phyloP scores from a whole-genome alignment of 2,888 invertebrate species.

The Encarsia formosa region DNA sequence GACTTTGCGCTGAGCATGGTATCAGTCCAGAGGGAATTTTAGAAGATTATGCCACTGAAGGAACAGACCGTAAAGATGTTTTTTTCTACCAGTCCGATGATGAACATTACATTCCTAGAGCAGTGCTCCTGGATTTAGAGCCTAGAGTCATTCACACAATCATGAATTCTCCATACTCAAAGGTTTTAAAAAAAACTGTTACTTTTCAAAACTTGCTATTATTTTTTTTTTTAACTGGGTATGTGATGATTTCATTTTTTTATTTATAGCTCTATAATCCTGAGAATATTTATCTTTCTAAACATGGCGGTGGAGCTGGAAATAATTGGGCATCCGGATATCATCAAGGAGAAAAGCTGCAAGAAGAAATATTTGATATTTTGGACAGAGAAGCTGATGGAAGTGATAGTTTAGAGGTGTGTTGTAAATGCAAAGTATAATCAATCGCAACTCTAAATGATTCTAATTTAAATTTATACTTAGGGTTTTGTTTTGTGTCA shows the following conservation, averaged over 20 bases:
- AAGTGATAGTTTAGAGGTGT: constrained; percentile 91
- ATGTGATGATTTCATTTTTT: no score
- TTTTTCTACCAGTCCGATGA: constrained; percentile 99
- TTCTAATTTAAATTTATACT: constrained; percentile 16
- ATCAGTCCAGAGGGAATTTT: constrained; percentile 94
- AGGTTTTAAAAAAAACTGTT: constrained; percentile 55
- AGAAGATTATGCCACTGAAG: constrained; percentile 89
- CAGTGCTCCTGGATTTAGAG: constrained; percentile 92
- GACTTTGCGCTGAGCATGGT: constrained; percentile 94
- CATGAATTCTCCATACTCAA: constrained; percentile 89
- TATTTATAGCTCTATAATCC: constrained; percentile 84
- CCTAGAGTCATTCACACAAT: constrained; percentile 96
- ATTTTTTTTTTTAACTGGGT: no score
- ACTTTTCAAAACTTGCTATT: not conserved
- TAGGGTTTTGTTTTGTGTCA: constrained; percentile 97
- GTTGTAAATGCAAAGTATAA: constrained; percentile 1
- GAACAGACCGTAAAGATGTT: constrained; percentile 94
- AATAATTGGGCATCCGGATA: constrained; percentile 99
- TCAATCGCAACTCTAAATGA: not conserved
- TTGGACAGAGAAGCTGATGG: constrained; percentile 98
- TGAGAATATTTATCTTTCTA: constrained; percentile 93
- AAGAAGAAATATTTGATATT: constrained; percentile 97
- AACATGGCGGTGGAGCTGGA: constrained; percentile 97
- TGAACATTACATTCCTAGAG: constrained; percentile 96
- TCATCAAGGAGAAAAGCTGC: constrained; percentile 84